Base-by-base conservation (phyloP, 2,888 invertebrate species). In the Tetragonula carbonaria region DNA sequence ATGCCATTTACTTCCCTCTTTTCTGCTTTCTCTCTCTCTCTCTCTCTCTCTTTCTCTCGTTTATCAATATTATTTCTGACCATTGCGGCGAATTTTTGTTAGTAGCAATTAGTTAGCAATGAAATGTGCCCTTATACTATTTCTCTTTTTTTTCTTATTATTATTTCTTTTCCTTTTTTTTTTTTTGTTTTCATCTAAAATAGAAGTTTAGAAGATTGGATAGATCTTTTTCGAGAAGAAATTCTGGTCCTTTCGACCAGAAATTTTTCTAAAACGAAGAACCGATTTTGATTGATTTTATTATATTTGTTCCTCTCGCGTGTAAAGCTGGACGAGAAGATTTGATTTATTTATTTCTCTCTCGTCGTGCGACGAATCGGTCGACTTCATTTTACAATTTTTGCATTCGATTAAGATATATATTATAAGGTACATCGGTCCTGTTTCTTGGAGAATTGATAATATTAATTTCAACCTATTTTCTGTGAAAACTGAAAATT, bases 1-100 rank as follows among this genome's bases (percentile, higher is more conserved):
- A 59, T 67, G 66, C 63, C 79, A 80, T 78, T 76, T 80, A 71
- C 68, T 21, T 33, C 14, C 45, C 8, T 4, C 21, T n/a, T 72
- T 66, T 53, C 53, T 62, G 21, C n/a, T n/a, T 68, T 63, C 13
- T 59, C 50, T 55, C 38, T 8, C 13, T 2, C 5, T 28, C 8
- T 23, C 23, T 23, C 23, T 23, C 23, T 23, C 23, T 23, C 23
- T 23, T 23, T 21, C 55, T 4, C 38, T 38, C 38, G 38, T 38
- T 38, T 38, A 4, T 38, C 14, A 16, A 23, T 59, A 23, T 59
- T 6, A 14, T 14, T 59, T 59, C n/a, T n/a, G 2, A 11, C 13
- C n/a, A 2, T n/a, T 5, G 57, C 13, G 13, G 13, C 6, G 38
- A 38, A 38, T 38, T 57, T 5, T 4, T 57, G 13, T 57, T 5